Base-by-base conservation (phyloP, 2,888 invertebrate genomes). In the Catocala sponsa region DNA sequence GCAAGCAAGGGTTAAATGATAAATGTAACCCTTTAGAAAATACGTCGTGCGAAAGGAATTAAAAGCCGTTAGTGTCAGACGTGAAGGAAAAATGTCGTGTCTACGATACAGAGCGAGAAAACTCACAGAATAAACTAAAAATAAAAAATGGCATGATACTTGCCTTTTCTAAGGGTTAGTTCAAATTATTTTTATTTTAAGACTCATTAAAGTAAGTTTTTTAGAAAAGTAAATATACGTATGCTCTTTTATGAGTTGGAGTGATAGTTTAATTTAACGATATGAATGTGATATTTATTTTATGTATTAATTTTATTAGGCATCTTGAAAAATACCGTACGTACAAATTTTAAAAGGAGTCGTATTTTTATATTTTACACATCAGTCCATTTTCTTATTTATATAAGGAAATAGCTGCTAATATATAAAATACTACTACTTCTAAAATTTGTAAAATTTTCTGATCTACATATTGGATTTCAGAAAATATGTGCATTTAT, bases 21-120 rank as follows among this genome's bases (percentile, higher is more conserved):
- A 88, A 88, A 89, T 87, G 83, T 82, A 74, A 70, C 75, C 75
- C 88, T 86, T 90, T 89, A 85, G 81, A 90, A 89, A 87, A 87
- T 83, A 82, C 79, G 72, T 86, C 84, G 83, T 78, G 86, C 81
- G 80, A 86, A 86, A 86, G 82, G 74, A 86, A 87, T 87, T 86
- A 85, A 82, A 81, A 71, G 81, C 74, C 81, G 76, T 85, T 86
- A 84, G 80, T 84, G 83, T 86, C 81, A 82, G 82, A 80, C 72
- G 75, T 63, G 75, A 78, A 76, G 78, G 79, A 83, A 88, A 89
- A 89, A 85, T 81, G 76, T 79, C 79, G 69, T 65, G 59, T 61
- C 59, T 63, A 48, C 56, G 54, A 57, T 44, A 62, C 49, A 80
- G 80, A 78, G 57, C 63, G 55, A 48, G 6, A 55, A 76, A 70